phyloP scores from a whole-genome alignment of 2,888 invertebrate species.

The Agrotis clavis region DNA sequence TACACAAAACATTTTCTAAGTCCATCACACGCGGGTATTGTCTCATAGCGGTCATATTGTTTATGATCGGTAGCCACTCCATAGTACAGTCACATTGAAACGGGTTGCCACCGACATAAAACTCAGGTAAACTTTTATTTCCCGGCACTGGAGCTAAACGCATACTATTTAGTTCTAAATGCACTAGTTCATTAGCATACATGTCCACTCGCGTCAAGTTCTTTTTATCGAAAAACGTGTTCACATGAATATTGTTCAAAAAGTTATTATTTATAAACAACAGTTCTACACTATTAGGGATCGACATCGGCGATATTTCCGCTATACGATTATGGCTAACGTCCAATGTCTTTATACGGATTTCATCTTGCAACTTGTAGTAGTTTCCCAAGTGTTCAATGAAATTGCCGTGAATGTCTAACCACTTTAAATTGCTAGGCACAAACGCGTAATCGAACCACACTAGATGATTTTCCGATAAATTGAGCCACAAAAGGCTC shows the following conservation, averaged over 20 bases:
- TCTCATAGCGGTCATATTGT: conserved; percentile 95
- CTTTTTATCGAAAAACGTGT: conserved; percentile 96
- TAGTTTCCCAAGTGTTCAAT: conserved; percentile 97
- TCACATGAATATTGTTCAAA: conserved; percentile 95
- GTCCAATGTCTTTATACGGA: conserved; percentile 95
- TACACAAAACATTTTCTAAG: conserved; percentile 96
- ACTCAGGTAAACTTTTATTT: conserved; percentile 95
- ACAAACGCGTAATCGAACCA: conserved; percentile 98
- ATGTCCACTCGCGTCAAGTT: conserved; percentile 97
- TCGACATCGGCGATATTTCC: conserved; percentile 95
- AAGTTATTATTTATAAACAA: conserved; percentile 97
- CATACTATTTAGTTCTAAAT: conserved; percentile 95
- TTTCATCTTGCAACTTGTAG: conserved; percentile 95
- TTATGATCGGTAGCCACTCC: conserved; percentile 98
- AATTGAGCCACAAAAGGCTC: conserved; percentile 96
- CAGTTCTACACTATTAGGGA: conserved; percentile 97
- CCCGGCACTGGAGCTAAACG: conserved; percentile 94
- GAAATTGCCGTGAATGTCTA: conserved; percentile 97
- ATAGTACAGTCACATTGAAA: conserved; percentile 98
- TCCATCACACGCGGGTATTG: conserved; percentile 97
- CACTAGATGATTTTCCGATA: conserved; percentile 97
- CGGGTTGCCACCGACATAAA: conserved; percentile 98
- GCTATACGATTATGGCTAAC: conserved; percentile 97
- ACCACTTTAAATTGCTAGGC: conserved; percentile 96
- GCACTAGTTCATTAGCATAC: conserved; percentile 96